Percentiles rank a stretch among this genome's conserved stretches.
phyloP scores from a whole-genome alignment of 2,888 invertebrate genomes.

The Ptycholaimellus sp. region DNA sequence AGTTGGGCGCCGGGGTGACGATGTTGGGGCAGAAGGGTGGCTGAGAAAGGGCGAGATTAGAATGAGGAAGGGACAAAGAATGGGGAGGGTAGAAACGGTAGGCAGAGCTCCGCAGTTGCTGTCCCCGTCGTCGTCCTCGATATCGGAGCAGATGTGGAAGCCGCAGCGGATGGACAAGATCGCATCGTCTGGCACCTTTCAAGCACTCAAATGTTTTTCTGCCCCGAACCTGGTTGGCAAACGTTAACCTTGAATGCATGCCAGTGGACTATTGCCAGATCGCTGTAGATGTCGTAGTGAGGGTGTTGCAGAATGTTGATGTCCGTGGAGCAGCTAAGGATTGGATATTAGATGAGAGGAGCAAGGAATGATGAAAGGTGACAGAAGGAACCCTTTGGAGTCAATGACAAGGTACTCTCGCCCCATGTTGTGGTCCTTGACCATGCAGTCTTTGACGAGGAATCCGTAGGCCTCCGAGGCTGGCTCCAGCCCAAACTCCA shows the following conservation, averaged over 20 bases:
- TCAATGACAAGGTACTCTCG: constrained; percentile 18
- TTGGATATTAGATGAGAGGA: neutral
- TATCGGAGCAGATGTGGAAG: constrained; percentile 20
- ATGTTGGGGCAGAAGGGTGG: constrained; percentile 22
- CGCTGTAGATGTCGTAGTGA: constrained; percentile 24
- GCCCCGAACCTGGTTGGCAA: neutral
- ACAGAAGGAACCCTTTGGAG: constrained; percentile 13
- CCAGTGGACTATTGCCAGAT: constrained; percentile 21
- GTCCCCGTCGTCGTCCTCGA: constrained; percentile 14
- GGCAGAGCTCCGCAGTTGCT: constrained; percentile 17
- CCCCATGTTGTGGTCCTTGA: constrained; percentile 16
- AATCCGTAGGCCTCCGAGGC: constrained; percentile 23
- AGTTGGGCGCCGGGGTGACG: constrained; percentile 20
- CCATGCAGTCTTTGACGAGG: constrained; percentile 19
- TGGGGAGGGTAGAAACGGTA: constrained; percentile 6
- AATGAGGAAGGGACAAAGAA: neutral
- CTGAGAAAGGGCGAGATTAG: no score
- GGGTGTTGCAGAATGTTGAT: constrained; percentile 21
- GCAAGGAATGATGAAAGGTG: neutral
- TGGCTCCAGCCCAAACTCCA: constrained; percentile 19
- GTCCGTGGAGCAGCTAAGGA: constrained; percentile 20
- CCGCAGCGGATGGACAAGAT: constrained; percentile 16
- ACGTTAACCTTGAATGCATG: constrained; percentile 19
- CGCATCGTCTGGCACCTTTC: constrained; percentile 17
- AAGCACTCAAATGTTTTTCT: neutral